These are phyloP conservation scores for Sebastes itinus DNA, from an alignment of 2,797 vertebrate genomes.

Conservation along the genomic window DNA sequence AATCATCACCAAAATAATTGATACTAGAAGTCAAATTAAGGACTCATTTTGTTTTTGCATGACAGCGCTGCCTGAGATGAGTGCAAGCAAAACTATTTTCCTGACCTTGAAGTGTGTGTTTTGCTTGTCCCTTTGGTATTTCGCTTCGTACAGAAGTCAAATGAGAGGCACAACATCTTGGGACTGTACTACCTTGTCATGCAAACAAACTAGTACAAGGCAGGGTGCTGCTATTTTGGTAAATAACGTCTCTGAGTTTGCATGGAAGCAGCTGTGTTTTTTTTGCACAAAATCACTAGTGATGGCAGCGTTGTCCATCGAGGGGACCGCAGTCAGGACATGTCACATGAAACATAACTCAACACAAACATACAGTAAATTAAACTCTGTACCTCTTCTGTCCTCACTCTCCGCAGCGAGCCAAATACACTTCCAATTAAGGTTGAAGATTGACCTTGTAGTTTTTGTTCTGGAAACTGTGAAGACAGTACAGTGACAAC, in stretches of 20 bases:
- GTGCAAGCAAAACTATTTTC: conserved; percentile 15
- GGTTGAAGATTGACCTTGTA: background rate
- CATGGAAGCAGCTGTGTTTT: background rate
- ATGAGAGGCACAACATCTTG: conserved; percentile 14
- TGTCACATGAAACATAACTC: background rate
- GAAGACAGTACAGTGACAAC: background rate
- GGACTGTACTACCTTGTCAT: conserved; percentile 7
- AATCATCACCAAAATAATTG: background rate
- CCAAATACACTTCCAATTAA: background rate
- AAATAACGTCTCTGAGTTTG: conserved; percentile 8
- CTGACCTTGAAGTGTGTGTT: conserved; percentile 48
- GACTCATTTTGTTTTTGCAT: background rate
- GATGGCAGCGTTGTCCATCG: background rate
- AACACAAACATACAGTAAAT: background rate
- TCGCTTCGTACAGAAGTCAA: conserved; percentile 19
- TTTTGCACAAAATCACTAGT: background rate
- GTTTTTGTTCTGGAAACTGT: background rate
- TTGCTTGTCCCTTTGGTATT: conserved; percentile 31
- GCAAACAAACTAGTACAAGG: background rate
- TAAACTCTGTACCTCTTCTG: background rate
- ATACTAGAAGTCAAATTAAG: conserved; percentile 20
- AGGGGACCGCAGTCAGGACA: background rate
- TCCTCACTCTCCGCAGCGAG: background rate
- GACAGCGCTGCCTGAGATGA: background rate
- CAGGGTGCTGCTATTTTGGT: conserved; percentile 2